Evolutionary conservation across 1,140 invertebrate species (phyloP).

Genomic region (Druon quercuslanigerum): DNA sequence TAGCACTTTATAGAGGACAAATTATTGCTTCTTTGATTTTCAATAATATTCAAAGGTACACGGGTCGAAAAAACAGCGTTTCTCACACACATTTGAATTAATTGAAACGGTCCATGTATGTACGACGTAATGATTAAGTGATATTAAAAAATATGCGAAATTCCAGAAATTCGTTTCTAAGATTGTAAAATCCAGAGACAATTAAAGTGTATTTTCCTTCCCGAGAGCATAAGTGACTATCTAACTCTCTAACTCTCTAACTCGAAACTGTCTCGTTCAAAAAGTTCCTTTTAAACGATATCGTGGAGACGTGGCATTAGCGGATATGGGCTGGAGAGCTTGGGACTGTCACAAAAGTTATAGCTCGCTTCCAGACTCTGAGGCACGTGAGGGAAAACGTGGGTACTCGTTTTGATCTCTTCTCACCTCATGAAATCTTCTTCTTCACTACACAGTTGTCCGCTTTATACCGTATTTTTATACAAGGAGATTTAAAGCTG

Average conservation of each 20-base stretch:
- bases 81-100: too few relatives aligned
- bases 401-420: slow-evolving; percentile 36
- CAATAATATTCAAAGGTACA: too few relatives aligned
- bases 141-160: background rate
- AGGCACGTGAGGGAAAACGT: slow-evolving; percentile 16
- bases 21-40: too few relatives aligned
- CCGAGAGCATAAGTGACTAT: background rate
- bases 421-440: slow-evolving; percentile 4
- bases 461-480: slow-evolving; percentile 14
- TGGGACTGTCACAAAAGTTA: slow-evolving; percentile 46
- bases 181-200: background rate
- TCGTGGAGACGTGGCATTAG: slow-evolving; percentile 35
- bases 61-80: too few relatives aligned
- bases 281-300: slow-evolving; percentile 34
- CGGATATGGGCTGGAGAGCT: slow-evolving; percentile 41
- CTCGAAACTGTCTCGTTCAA: slow-evolving; percentile 23
- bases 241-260: slow-evolving; percentile 2
- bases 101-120: too few relatives aligned
- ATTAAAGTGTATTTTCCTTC: slow-evolving; percentile 12
- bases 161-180: background rate
- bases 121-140: too few relatives aligned
- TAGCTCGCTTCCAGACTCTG: slow-evolving; percentile 34
- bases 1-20: too few relatives aligned
- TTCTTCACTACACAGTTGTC: background rate
- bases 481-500: background rate